Base-by-base conservation (phyloP, 2,888 invertebrate genomes). In the Lycocerus yunnanus region DNA sequence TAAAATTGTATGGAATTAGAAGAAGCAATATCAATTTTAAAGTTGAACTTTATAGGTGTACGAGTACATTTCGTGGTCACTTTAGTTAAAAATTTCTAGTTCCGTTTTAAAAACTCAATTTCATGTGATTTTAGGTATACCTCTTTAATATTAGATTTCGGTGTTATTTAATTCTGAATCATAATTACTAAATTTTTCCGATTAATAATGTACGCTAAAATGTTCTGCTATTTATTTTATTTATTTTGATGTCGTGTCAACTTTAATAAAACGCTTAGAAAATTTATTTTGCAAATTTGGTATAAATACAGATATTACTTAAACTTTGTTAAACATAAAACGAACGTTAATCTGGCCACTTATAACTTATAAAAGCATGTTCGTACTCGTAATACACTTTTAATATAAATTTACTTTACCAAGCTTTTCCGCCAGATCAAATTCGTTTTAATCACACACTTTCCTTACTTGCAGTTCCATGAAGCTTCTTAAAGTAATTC, bases 391-490 rank as follows among this genome's bases (percentile, higher is more conserved):
- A 83, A 83, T 83, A 84, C 80, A 83, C 84, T 84, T 84, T 84
- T 78, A 83, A 82, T 80, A 80, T 80, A 83, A 84, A 84, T 83
- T 84, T 82, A 82, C 84, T 84, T 84, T 82, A 73, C 77, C 78
- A 79, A 80, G 82, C 82, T 85, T 84, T 85, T 85, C 84, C 84
- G 79, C 83, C 80, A 83, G 83, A 86, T 86, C 84, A 85, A 86
- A 85, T 85, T 85, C 83, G 82, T 85, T 85, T 84, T 84, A 84
- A 85, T 85, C 84, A 84, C 84, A 83, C 84, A 82, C 84, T 83
- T 84, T 81, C 82, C 82, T 68, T 67, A 69, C 79, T 70, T 78
- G 18, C 14, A 20, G 18, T 15, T 63, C 13, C 16, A 18, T 63
- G 20, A 14, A 20, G 13, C n/a, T 63, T 63, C 20, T 63, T 63